These are phyloP conservation scores for Dendronephthya gigantea DNA, from an alignment of 64 coral and sea anemone genomes.

Conservation along the genomic window DNA sequence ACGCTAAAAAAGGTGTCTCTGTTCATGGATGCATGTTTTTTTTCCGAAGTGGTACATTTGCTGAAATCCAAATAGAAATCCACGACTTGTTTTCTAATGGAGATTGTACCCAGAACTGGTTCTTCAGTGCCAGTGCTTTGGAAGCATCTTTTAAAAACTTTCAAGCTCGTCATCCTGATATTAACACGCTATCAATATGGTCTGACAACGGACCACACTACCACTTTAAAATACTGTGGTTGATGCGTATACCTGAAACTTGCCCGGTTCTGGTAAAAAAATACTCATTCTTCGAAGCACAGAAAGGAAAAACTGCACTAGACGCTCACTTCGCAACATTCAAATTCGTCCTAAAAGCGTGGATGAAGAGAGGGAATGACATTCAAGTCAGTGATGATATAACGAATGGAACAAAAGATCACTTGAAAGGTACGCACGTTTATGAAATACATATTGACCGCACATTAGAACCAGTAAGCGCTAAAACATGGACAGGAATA, in stretches of 20 bases:
- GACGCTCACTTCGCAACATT: conserved; percentile 49
- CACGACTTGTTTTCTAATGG: conserved; percentile 34
- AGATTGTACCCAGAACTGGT: conserved; percentile 46
- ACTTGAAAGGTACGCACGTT: conserved; percentile 41
- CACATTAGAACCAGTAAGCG: conserved; percentile 19
- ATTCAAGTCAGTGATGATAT: conserved; percentile 22
- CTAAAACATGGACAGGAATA: conserved; percentile 31
- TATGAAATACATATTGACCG: conserved; percentile 29
- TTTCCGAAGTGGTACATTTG: not conserved
- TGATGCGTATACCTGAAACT: conserved; percentile 18
- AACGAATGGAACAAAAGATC: conserved; percentile 26
- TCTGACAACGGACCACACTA: conserved; percentile 47
- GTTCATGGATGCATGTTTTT: conserved; percentile 47
- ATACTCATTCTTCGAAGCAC: conserved; percentile 45
- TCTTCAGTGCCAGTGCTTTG: conserved; percentile 31
- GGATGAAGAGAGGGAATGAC: conserved; percentile 29
- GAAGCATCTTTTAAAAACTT: conserved; percentile 33
- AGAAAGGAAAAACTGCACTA: conserved; percentile 52
- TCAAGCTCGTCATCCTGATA: not conserved
- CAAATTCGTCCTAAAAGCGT: conserved; percentile 38
- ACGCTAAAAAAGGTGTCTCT: conserved; percentile 34
- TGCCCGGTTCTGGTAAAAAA: conserved; percentile 12
- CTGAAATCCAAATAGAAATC: conserved; percentile 24
- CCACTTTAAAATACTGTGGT: conserved; percentile 39
- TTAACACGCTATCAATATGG: conserved; percentile 27